Base-by-base conservation (phyloP, 1,140 invertebrate species). In the Drosophila equinoxialis region DNA sequence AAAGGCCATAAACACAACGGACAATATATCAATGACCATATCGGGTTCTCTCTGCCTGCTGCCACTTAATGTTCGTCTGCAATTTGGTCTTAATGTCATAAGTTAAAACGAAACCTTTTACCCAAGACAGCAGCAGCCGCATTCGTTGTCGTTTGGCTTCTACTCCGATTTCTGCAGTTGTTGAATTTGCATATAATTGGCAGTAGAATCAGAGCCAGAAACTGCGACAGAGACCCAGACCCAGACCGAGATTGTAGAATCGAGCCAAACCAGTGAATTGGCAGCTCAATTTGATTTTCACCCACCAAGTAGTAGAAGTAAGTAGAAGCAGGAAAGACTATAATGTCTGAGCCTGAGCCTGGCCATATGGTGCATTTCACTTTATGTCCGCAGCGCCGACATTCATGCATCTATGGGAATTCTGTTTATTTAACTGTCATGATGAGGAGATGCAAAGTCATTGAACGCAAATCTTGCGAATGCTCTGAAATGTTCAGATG, bases 401-500 rank as follows among this genome's bases (percentile, higher is more conserved):
- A n/a, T 65, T 51, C 11, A 30, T 51, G 17, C 13, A 35, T 59
- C 35, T 58, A 39, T 72, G 65, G 54, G 69, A 68, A 77, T 78
- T 77, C 69, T 87, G 83, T 87, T 87, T 87, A 80, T 80, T 87
- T 89, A 83, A 87, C 84, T 82, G 76, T 83, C 83, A 60, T 77
- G 45, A 48, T 48, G 45, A 20, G 42, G 41, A 7, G 37, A 48
- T 48, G 79, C 58, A 57, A 64, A 86, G 83, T 71, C 83, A 83
- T 86, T 79, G 83, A 83, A 80, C 79, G 83, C 64, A 72, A 81
- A 85, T 51, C 67, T 67, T 71, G 42, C 17, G 45, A 48, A 48
- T 48, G 45, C 45, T 48, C 14, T 17, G 17, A 48, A 45, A 48
- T 48, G 14, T 13, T 48, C 45, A 48, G 68, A 59, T 71, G 81